Evolutionary conservation across 2,113 vertebrate genomes (phyloP), one percentile per base, ranked within the genome.

Genomic region (Panurus biarmicus): DNA sequence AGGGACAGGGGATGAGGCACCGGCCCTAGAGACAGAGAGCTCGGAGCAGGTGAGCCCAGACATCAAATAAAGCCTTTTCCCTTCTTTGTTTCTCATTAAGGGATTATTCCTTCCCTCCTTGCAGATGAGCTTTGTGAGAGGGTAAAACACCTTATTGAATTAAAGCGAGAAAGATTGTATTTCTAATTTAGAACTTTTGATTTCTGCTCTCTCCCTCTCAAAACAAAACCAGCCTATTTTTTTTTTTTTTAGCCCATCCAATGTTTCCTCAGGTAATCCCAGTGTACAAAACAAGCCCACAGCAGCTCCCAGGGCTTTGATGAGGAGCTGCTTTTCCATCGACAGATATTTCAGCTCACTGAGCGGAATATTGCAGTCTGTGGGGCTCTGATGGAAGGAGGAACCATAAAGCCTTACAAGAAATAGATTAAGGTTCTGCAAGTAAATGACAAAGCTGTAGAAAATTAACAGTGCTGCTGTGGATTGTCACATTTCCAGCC

Each of bases 101-200:
- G 40, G 53, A 62, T 60, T 79, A 31, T 36, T 93, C 35, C 85
- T 74, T 17, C 40, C 40, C 29, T 3, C 14, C 12, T 12, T 6
- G 36, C 61, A n/a, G 24, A 33, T 26, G 64, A 44, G 33, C 22
- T 90, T 51, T 29, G 53, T 65, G 76, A 73, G 71, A 57, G 38
- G 64, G 42, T 33, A 36, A 89, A 92, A 38, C 61, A 54, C 57
- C 17, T 44, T 9, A 28, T 12, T 45, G 35, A 92, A 83, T 64
- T 58, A 66, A 74, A 76, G 14, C 13, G 16, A 71, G 40, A 16
- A 65, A 80, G 74, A 70, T 0, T 17, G 22, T 33, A 33, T 81
- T 88, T 95, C 82, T 95, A 93, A 93, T 91, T 94, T 90, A 75
- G 51, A 61, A 76, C 38, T 54, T 87, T 93, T 80, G 57, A 75